Evolutionary conservation across 2,888 invertebrate species (phyloP), one percentile per base, ranked within the genome.

Genomic region (Diaprepes abbreviatus): DNA sequence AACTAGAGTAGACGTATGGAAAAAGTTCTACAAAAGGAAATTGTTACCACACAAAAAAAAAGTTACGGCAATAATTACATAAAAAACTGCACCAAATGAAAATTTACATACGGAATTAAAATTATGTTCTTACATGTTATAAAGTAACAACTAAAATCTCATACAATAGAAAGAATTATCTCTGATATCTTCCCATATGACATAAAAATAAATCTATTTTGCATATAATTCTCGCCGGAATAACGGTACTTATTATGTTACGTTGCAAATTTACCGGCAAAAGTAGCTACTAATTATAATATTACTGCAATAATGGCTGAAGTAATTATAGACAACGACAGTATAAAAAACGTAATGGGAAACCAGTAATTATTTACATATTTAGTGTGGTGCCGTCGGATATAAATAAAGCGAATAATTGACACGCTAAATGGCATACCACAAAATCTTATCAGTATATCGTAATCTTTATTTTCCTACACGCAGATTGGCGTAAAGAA

Each of bases 201-300:
- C n/a, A 55, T 38, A 55, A 55, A 38, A 38, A 55, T 55, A 55
- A 38, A 54, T 40, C 24, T 33, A 54, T 10, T 64, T 64, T 28
- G 64, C 54, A 64, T 64, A 55, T 50, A 50, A 50, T 50, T 50
- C 33, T 62, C 62, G 35, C 50, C 62, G 14, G 21, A 50, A 62
- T 62, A 62, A 50, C 62, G 62, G 62, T 50, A 12, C 16, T 62
- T 62, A 24, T 50, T 19, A 38, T 7, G 50, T 38, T 62, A 40
- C 17, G 40, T 63, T 52, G 40, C 54, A 38, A 63, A 52, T 40
- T 54, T 63, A 10, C 52, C 63, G 40, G 43, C 43, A 31, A 63
- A 63, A 40, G 54, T 63, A 52, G 63, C 63, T 31, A 28, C 52
- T 54, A 63, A 40, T 54, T 63, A 52, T 38, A 38, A 63, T 63